Evolutionary conservation across 2,888 invertebrate species (phyloP).

Genomic region (Plebejus argus): DNA sequence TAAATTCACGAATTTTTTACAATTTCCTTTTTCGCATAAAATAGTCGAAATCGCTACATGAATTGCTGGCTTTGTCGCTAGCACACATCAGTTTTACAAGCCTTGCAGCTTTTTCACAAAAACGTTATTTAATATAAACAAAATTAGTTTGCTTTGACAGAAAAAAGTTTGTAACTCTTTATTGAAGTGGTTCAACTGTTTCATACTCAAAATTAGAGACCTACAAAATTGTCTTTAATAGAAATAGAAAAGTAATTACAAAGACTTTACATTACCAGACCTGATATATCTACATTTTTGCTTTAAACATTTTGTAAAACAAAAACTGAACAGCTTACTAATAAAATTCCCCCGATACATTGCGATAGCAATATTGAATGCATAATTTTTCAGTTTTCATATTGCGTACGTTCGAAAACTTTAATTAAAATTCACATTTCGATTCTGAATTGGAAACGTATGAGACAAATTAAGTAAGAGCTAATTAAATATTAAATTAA

Average conservation of each 20-base stretch:
- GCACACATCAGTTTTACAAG: not conserved
- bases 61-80: not conserved
- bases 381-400: conserved; percentile 19
- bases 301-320: not conserved
- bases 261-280: not conserved
- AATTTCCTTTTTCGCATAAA: not conserved
- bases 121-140: not conserved
- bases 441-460: not conserved
- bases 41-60: not conserved
- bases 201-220: no score
- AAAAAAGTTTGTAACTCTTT: not conserved
- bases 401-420: conserved; percentile 21
- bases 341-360: not conserved
- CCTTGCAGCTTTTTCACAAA: not conserved
- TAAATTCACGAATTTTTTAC: no score
- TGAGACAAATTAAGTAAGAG: conserved; percentile 11
- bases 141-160: not conserved
- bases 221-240: no score
- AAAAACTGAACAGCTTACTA: not conserved
- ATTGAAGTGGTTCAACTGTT: no score
- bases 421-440: conserved; percentile 22
- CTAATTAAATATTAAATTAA: no score
- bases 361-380: conserved; percentile 9
- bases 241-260: not conserved
- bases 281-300: not conserved